Conservation (phyloP, 2,888 invertebrate species). For the Clanis bilineata region DNA sequence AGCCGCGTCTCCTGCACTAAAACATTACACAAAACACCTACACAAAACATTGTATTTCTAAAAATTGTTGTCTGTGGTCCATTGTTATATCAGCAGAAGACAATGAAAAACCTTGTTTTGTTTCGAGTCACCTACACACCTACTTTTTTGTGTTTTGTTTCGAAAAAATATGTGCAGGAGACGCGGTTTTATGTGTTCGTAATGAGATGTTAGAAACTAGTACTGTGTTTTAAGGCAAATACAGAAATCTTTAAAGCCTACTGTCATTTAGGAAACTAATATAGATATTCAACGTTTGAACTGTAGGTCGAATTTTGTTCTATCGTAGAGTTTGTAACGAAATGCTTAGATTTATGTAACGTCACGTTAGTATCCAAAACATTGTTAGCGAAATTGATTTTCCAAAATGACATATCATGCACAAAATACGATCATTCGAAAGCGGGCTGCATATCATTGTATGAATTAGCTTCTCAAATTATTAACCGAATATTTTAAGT, state of each 20-base stretch:
- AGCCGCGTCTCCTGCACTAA: no score
- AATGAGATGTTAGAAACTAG: not conserved
- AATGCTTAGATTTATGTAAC: conserved; percentile 11
- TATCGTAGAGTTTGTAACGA: conserved; percentile 10
- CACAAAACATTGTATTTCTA: no score
- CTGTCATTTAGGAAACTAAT: conserved; percentile 1
- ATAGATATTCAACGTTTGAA: conserved; percentile 2
- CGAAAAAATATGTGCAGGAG: no score
- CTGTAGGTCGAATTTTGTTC: conserved; percentile 3
- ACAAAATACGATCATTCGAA: conserved; percentile 12
- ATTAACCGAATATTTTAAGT: not conserved
- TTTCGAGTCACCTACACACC: no score
- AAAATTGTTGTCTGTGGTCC: no score
- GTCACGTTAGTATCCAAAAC: conserved; percentile 8
- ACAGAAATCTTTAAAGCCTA: conserved; percentile 3
- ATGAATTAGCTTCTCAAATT: conserved; percentile 32
- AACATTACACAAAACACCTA: no score
- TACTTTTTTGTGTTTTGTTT: no score
- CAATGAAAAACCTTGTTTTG: no score
- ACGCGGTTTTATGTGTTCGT: conserved; percentile 5
- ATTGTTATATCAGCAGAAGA: no score
- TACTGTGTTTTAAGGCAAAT: not conserved
- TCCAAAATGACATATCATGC: conserved; percentile 17
- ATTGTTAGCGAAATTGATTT: conserved; percentile 10
- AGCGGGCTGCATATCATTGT: conserved; percentile 15